Percentiles rank a stretch among this genome's conserved stretches.
These are phyloP conservation scores for Cyprinodon tularosa DNA, from an alignment of 2,113 vertebrate genomes.

Conservation along the genomic window DNA sequence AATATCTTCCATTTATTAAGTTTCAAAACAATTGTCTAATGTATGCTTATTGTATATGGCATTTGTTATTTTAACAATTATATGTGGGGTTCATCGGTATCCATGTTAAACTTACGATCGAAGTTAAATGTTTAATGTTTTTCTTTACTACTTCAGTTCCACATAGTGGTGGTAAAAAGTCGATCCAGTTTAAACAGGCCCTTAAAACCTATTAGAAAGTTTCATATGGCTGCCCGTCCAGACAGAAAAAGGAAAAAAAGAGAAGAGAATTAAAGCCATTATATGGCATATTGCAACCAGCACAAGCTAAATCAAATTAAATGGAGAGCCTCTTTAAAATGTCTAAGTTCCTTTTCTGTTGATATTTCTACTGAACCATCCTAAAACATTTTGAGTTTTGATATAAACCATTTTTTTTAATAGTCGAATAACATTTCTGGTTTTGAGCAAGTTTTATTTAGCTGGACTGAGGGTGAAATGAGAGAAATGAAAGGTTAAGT, in stretches of 20 bases:
- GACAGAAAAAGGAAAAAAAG: background rate
- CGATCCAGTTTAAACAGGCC: background rate
- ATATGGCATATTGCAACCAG: background rate
- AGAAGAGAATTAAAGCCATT: background rate
- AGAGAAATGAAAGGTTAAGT: too few species aligned
- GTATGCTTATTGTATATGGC: background rate
- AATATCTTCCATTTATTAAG: background rate
- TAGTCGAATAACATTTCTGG: too few species aligned
- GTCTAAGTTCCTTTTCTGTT: too few species aligned
- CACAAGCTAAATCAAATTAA: background rate
- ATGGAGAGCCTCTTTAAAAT: background rate
- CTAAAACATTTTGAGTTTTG: too few species aligned
- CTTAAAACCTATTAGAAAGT: background rate
- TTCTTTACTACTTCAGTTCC: background rate
- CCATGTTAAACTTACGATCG: too few species aligned
- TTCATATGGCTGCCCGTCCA: background rate
- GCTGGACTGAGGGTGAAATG: too few species aligned
- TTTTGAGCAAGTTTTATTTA: too few species aligned
- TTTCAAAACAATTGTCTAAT: background rate
- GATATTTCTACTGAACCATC: too few species aligned
- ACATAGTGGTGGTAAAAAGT: background rate
- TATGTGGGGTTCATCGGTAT: too few species aligned
- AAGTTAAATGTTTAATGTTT: too few species aligned
- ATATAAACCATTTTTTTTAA: too few species aligned
- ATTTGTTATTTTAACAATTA: background rate